These are phyloP conservation scores for Napeogenes inachia DNA, from an alignment of 2,888 invertebrate genomes.

Conservation along the genomic window DNA sequence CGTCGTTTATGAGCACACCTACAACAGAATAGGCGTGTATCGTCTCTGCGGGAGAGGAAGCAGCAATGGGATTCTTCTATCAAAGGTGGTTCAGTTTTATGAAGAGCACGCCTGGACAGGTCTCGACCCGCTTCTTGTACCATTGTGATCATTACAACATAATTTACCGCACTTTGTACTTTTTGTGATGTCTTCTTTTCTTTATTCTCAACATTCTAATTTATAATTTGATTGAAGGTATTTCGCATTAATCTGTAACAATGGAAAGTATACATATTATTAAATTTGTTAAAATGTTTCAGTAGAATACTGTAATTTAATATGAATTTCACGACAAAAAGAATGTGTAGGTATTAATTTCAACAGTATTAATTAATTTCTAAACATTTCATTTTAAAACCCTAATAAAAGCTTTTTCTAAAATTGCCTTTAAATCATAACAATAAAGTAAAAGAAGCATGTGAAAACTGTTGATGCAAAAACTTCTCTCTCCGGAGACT, in stretches of 20 bases:
- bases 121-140: conserved; percentile 43
- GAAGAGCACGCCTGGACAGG: conserved; percentile 35
- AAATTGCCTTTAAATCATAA: conserved; percentile 16
- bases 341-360: no score
- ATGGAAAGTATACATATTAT: conserved; percentile 13
- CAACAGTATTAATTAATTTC: no score
- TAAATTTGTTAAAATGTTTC: conserved; percentile 1
- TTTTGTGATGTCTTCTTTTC: conserved; percentile 50
- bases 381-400: not conserved
- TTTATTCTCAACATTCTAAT: conserved; percentile 47
- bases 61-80: conserved; percentile 43
- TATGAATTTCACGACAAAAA: no score
- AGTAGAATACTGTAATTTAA: not conserved
- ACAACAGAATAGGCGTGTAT: conserved; percentile 58
- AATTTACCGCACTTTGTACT: conserved; percentile 55
- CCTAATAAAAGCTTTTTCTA: conserved; percentile 8
- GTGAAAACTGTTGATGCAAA: conserved; percentile 27
- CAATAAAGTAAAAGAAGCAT: conserved; percentile 23
- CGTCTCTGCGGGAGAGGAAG: conserved; percentile 37
- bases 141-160: conserved; percentile 40
- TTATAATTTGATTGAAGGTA: conserved; percentile 15
- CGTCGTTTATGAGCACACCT: conserved; percentile 62
- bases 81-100: conserved; percentile 23
- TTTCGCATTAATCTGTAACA: conserved; percentile 32
- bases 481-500: conserved; percentile 24